These are phyloP conservation scores for Labia minor DNA, from an alignment of 2,888 invertebrate species.

Conservation along the genomic window DNA sequence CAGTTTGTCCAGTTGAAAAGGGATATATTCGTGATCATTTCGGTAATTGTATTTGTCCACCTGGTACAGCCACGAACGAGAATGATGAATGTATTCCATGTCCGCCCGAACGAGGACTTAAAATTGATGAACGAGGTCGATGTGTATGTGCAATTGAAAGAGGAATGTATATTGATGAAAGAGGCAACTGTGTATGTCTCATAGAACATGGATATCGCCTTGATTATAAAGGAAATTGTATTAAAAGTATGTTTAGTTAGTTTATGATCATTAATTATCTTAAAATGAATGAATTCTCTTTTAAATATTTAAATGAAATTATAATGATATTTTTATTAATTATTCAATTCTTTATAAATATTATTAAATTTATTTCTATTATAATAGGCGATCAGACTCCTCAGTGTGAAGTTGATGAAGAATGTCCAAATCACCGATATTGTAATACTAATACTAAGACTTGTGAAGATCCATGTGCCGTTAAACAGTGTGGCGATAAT, in stretches of 20 bases:
- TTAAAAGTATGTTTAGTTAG: slow-evolving; percentile 35
- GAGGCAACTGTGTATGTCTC: slow-evolving; percentile 65
- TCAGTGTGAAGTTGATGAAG: slow-evolving; percentile 57
- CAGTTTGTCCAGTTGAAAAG: slow-evolving; percentile 53
- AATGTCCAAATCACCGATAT: slow-evolving; percentile 65
- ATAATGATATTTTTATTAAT: too few relatives aligned
- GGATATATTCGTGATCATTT: slow-evolving; percentile 53
- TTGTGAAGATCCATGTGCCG: slow-evolving; percentile 69
- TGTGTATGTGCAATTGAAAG: slow-evolving; percentile 72
- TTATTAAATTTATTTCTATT: neutral
- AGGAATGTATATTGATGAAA: slow-evolving; percentile 65
- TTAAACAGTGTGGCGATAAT: slow-evolving; percentile 61
- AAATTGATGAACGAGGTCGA: slow-evolving; percentile 62
- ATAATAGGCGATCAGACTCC: slow-evolving; percentile 33
- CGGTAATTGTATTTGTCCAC: slow-evolving; percentile 63
- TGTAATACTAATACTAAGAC: slow-evolving; percentile 58
- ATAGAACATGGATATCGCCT: slow-evolving; percentile 54
- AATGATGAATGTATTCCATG: slow-evolving; percentile 71
- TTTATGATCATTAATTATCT: neutral
- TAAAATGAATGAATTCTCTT: neutral
- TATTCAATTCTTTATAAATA: neutral
- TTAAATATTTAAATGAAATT: too few relatives aligned
- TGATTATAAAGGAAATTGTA: slow-evolving; percentile 50
- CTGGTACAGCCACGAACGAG: slow-evolving; percentile 62
- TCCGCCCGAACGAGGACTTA: slow-evolving; percentile 56